Conservation (phyloP, 1,140 invertebrate species). For the Tribolium madens region DNA sequence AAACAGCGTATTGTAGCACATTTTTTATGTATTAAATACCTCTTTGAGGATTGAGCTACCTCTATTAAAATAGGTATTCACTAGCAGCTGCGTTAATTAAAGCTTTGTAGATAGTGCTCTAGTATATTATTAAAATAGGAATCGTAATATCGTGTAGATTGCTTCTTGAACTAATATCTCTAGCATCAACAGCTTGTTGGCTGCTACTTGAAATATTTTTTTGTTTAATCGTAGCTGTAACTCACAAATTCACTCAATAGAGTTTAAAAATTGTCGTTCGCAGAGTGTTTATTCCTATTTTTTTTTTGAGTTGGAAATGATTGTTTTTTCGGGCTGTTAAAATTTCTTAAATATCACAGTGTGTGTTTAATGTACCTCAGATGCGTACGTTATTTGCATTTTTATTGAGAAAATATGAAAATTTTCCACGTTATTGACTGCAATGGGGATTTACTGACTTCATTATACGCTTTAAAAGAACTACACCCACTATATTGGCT, state of each 20-base stretch:
- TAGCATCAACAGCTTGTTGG: background rate
- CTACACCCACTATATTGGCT: constrained; percentile 31
- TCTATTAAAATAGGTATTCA: background rate
- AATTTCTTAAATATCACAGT: constrained; percentile 42
- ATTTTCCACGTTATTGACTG: constrained; percentile 41
- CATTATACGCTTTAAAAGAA: constrained; percentile 42
- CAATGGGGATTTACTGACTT: constrained; percentile 37
- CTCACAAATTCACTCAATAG: constrained; percentile 37
- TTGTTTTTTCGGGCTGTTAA: constrained; percentile 34
- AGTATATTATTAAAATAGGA: constrained; percentile 12
- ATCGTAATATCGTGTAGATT: constrained; percentile 11
- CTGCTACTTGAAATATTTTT: constrained; percentile 6
- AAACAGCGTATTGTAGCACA: too few species aligned
- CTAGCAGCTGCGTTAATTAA: background rate
- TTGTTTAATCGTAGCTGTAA: constrained; percentile 10
- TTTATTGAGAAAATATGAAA: constrained; percentile 46
- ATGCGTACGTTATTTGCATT: constrained; percentile 45
- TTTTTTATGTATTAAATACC: too few species aligned
- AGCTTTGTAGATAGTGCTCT: background rate
- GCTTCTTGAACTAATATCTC: constrained; percentile 3
- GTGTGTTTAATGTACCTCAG: constrained; percentile 45
- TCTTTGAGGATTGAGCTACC: background rate
- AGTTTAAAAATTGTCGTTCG: background rate
- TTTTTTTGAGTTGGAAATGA: background rate
- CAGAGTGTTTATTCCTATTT: background rate